These are phyloP conservation scores for Clavelina lepadiformis DNA, from an alignment of 23 tunicate genomes.

Conservation along the genomic window DNA sequence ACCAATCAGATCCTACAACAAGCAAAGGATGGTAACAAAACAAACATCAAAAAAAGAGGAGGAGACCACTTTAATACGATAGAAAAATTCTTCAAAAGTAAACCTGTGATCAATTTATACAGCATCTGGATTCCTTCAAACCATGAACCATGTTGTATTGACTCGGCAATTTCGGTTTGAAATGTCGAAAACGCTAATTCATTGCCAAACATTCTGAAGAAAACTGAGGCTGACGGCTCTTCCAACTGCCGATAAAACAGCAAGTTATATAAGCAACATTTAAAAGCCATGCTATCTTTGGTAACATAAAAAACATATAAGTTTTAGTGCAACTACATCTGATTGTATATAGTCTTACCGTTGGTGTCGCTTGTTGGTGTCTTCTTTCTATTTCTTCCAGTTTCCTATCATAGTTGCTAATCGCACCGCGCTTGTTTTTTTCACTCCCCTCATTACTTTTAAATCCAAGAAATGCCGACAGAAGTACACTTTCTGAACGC, in stretches of 20 bases:
- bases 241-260: background rate
- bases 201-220: slow-evolving; percentile 46
- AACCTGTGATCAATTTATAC: slow-evolving; percentile 2
- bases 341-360: no score
- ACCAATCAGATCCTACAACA: slow-evolving; percentile 10
- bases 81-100: no score
- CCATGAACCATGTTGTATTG: slow-evolving; percentile 6
- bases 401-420: slow-evolving; percentile 14
- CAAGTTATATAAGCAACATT: no score
- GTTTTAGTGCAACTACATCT: no score
- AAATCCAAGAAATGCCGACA: slow-evolving; percentile 8
- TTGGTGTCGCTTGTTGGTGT: no score
- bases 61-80: no score
- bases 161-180: slow-evolving; percentile 3
- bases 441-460: background rate
- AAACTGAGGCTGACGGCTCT: slow-evolving; percentile 8
- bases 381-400: background rate
- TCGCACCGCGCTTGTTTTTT: slow-evolving; percentile 9
- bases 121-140: slow-evolving; percentile 1
- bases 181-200: slow-evolving; percentile 19
- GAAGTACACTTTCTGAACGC: background rate
- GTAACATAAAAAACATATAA: no score
- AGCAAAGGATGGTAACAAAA: background rate
- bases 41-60: no score
- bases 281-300: no score